phyloP scores from a whole-genome alignment of 2,888 invertebrate species.

The Tachina grossa region DNA sequence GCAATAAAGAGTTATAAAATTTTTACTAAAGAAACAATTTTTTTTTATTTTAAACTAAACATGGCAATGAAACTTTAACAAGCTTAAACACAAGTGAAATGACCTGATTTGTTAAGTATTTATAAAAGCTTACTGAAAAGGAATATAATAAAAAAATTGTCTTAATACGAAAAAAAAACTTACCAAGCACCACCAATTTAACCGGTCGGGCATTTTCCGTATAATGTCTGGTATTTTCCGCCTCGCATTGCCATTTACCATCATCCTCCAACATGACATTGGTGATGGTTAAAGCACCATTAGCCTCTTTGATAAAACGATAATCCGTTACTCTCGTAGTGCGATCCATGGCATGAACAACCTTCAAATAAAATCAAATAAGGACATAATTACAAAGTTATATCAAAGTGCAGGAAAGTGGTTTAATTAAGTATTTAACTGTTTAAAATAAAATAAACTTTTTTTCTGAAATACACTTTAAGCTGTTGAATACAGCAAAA shows the following conservation, averaged over 20 bases:
- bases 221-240: conserved; percentile 86
- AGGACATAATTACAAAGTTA: conserved; percentile 12
- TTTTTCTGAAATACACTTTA: conserved; percentile 40
- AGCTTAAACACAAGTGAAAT: conserved; percentile 4
- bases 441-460: conserved; percentile 42
- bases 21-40: conserved; percentile 9
- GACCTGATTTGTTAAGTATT: not conserved
- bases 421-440: conserved; percentile 53
- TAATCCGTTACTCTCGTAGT: conserved; percentile 82
- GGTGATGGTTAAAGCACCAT: conserved; percentile 82
- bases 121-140: conserved; percentile 10
- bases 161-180: conserved; percentile 77
- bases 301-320: conserved; percentile 82
- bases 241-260: conserved; percentile 89
- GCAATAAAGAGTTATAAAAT: conserved; percentile 53
- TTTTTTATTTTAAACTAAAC: not conserved
- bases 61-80: not conserved
- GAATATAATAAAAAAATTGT: not conserved
- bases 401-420: not conserved
- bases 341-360: conserved; percentile 82
- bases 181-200: conserved; percentile 87
- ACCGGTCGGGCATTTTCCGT: conserved; percentile 87
- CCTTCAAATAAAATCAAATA: conserved; percentile 74
- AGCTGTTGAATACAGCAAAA: conserved; percentile 41
- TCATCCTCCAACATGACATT: conserved; percentile 86